A percentile compares a stretch with the other conserved stretches of the same genome.
These are phyloP conservation scores for Pseudopipra pipra DNA, from an alignment of 2,113 vertebrate genomes.

Conservation along the genomic window DNA sequence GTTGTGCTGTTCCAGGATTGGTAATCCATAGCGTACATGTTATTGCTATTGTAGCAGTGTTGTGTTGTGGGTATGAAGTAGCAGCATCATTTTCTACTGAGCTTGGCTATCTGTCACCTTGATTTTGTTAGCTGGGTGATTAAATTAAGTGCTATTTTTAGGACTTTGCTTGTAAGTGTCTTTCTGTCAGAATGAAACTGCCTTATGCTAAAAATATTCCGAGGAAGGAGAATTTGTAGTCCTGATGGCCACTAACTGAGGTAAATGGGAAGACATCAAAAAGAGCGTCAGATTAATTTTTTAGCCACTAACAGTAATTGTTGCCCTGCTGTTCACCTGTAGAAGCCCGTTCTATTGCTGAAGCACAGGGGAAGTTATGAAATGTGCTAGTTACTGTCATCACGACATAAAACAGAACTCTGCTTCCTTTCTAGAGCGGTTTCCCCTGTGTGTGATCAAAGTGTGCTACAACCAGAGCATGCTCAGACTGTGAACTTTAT, in stretches of 20 bases:
- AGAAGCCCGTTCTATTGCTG: not conserved
- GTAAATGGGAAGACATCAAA: not conserved
- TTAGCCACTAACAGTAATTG: conserved; percentile 1
- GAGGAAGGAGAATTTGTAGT: not conserved
- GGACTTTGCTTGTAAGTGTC: conserved; percentile 13
- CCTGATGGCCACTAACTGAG: not conserved
- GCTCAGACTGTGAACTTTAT: not conserved
- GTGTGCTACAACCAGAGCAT: not conserved
- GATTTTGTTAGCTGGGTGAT: conserved; percentile 35
- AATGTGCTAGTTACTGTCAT: not conserved
- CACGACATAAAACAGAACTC: not conserved
- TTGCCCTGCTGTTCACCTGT: not conserved
- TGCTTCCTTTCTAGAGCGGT: not conserved
- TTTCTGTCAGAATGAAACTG: conserved; percentile 20
- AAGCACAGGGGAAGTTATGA: not conserved
- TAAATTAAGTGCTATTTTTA: conserved; percentile 27
- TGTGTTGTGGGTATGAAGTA: not conserved
- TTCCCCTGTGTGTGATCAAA: conserved; percentile 6
- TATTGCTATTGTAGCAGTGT: not conserved
- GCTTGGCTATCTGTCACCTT: conserved; percentile 34
- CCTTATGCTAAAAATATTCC: not conserved
- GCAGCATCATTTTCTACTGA: not conserved
- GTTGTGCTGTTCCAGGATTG: not conserved
- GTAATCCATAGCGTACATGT: not conserved
- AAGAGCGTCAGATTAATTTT: not conserved